These are phyloP conservation scores for Corella eumyota DNA, from an alignment of 23 tunicate genomes.

Conservation along the genomic window DNA sequence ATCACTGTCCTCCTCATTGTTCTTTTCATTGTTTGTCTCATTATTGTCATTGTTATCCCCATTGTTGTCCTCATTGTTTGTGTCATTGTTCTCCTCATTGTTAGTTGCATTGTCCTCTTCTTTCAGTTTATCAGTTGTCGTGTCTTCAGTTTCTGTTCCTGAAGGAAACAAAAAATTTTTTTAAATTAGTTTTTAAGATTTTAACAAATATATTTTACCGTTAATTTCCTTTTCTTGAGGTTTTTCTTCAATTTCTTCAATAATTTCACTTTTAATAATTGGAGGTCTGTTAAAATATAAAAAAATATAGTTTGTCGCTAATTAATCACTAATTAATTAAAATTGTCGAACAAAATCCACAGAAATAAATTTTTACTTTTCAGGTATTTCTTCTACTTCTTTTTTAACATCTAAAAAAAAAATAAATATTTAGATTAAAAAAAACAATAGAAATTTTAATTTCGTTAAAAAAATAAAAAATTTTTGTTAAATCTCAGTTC, in stretches of 20 bases:
- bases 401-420: conserved; percentile 1
- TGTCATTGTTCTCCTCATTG: conserved; percentile 1
- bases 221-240: background rate
- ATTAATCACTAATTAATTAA: too few relatives aligned
- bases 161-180: background rate
- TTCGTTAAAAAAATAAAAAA: too few relatives aligned
- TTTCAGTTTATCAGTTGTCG: background rate
- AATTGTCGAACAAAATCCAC: too few relatives aligned
- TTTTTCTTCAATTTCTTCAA: background rate
- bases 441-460: too few relatives aligned
- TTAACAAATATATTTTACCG: too few relatives aligned
- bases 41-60: background rate
- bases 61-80: too few relatives aligned
- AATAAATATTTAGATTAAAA: background rate
- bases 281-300: too few relatives aligned
- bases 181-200: background rate
- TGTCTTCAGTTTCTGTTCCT: background rate
- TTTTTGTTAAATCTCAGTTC: too few relatives aligned
- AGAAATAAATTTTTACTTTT: background rate
- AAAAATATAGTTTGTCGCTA: too few relatives aligned
- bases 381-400: conserved; percentile 1
- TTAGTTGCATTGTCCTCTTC: background rate
- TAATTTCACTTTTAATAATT: background rate
- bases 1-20: conserved; percentile 36
- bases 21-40: conserved; percentile 1